Base-by-base conservation (phyloP, 2,797 vertebrate genomes). In the Hemitrygon akajei region DNA sequence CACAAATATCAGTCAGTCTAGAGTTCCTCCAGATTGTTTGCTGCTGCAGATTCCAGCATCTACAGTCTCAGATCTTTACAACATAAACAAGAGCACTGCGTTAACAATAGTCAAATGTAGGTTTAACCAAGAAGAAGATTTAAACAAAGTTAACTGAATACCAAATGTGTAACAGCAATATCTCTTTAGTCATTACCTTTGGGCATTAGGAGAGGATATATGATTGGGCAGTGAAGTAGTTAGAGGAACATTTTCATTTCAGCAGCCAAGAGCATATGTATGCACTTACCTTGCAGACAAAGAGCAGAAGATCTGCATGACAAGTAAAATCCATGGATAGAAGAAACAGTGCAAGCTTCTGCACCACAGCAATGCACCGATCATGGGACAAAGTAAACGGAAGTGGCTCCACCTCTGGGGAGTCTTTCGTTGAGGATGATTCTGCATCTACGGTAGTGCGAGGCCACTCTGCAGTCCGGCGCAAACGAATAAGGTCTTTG, bases 321-420 rank as follows among this genome's bases (percentile, higher is more conserved):
- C 99, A 99, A 94, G 99, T 99, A 94, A 99, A 99, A 96, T 99
- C 99, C 99, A 99, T 99, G 80, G 98, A 99, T 66, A 99, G 97
- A 7, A 99, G 98, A 95, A 99, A 99, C n/a, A 99, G 97, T 30
- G 98, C 97, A 93, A 99, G 96, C 94, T 99, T 99, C 96, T 99
- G 99, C 92, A 99, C 99, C 93, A 99, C 99, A 27, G 98, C 98
- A 96, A 99, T 99, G 95, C 99, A 99, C 81, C 98, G 98, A 66
- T 99, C 98, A 14, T 99, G 99, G n/a, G 99, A 97, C 95, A 99
- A 95, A 0, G 98, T 99, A 95, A 99, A 99, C 7, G 99, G 98
- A 95, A 99, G 97, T 0, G 98, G 98, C 94, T 99, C 99, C 94
- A 98, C 97, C 95, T 99, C 99, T 4, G 98, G 97, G 47, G 97